These are phyloP conservation scores for Drosophila pectinifera DNA, from an alignment of 1,140 invertebrate genomes.

Conservation along the genomic window DNA sequence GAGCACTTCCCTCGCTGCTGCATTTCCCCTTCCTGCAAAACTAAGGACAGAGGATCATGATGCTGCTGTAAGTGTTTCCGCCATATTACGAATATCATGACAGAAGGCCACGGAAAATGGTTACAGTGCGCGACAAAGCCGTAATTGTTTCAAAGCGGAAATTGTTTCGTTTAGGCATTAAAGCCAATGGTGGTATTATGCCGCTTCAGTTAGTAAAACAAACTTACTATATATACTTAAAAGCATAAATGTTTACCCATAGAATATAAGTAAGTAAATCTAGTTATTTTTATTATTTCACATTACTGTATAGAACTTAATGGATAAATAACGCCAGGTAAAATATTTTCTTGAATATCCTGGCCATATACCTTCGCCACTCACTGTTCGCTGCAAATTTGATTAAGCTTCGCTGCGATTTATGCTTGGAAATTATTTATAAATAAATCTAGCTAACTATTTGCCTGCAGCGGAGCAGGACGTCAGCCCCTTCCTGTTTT, in stretches of 20 bases:
- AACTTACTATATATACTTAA: too few relatives aligned
- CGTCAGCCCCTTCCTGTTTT: conserved; percentile 44
- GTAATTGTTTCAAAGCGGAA: neutral
- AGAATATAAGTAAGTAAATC: too few relatives aligned
- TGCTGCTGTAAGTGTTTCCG: conserved; percentile 63
- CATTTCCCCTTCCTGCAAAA: conserved; percentile 26
- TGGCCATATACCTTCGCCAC: conserved; percentile 6
- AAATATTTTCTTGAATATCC: neutral
- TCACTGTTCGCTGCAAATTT: conserved; percentile 56
- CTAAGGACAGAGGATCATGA: conserved; percentile 40
- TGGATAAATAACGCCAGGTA: too few relatives aligned
- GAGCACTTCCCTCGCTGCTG: conserved; percentile 59
- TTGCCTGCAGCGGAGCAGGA: conserved; percentile 50
- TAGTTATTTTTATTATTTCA: too few relatives aligned
- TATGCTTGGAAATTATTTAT: conserved; percentile 75
- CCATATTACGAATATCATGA: conserved; percentile 41
- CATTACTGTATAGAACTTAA: too few relatives aligned
- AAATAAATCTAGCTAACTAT: conserved; percentile 75
- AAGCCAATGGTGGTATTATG: neutral
- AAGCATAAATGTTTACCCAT: too few relatives aligned
- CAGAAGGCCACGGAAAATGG: neutral
- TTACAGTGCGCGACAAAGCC: neutral
- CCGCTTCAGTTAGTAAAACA: neutral
- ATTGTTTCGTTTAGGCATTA: neutral
- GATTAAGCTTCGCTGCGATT: conserved; percentile 67